Evolutionary conservation across 1,140 invertebrate genomes (phyloP), one percentile per base, ranked within the genome.

Genomic region (Listronotus oregonensis): DNA sequence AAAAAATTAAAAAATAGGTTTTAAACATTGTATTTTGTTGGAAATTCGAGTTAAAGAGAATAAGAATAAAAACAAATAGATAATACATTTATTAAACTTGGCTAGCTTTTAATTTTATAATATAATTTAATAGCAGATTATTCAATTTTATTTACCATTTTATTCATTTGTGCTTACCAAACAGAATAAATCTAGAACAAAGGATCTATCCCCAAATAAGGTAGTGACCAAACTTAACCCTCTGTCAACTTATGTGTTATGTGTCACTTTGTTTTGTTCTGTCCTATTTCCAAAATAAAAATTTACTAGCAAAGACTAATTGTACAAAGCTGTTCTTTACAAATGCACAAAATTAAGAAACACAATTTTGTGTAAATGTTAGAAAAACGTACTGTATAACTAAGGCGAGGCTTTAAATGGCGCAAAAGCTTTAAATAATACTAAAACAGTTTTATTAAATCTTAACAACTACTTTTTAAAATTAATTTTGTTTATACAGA

Each of bases 141-240:
- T 10, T 37, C 34, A 5, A 27, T 5, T 27, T 37, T 37, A 37
- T 37, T 37, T 37, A 37, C 34, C 8, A 37, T 37, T 37, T 46
- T 59, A 6, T 49, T 49, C 27, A 27, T 32, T 37, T 21, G 37
- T 17, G 61, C 61, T 47, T 49, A 21, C 61, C 15, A 63, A 51
- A 31, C 62, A 65, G 63, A 52, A 37, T 43, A 55, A 57, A 32
- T 49, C 12, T 56, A 57, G 63, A 58, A 65, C 58, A 50, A 65
- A 40, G 63, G 63, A 65, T 31, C 11, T 32, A 9, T 10, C 34
- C 40, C 39, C 63, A 14, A 54, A 58, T 58, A 65, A 65, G 63
- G 63, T 65, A 65, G 63, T 56, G 31, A 64, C 34, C 8, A 3
- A 50, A 50, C 10, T n/a, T n/a, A 11, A 10, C 11, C 47, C 21